Percentiles rank a stretch among this genome's conserved stretches.
These are phyloP conservation scores for Desoria tigrina DNA, from an alignment of 2,888 invertebrate genomes.

Conservation along the genomic window DNA sequence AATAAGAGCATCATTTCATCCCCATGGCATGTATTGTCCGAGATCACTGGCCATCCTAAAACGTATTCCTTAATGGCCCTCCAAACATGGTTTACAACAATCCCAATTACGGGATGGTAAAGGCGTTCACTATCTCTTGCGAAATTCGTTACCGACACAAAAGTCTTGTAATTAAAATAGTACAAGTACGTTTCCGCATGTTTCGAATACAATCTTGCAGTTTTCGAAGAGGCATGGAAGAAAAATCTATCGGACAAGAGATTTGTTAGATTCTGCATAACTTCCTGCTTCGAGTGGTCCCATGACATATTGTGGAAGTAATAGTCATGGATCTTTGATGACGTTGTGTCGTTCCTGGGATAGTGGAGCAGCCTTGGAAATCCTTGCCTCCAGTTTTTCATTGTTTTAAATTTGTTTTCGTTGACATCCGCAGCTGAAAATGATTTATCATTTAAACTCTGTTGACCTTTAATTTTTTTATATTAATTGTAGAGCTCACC, in stretches of 20 bases:
- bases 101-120: constrained; percentile 17
- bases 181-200: constrained; percentile 40
- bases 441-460: no score
- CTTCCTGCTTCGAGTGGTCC: constrained; percentile 21
- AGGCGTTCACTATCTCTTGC: background rate
- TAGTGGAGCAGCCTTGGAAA: constrained; percentile 29
- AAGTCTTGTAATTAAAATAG: constrained; percentile 20
- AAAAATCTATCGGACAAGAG: constrained; percentile 39
- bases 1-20: no score
- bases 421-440: no score
- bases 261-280: constrained; percentile 24
- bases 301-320: constrained; percentile 32
- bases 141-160: constrained; percentile 4
- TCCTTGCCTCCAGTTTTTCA: constrained; percentile 26
- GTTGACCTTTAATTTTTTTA: no score
- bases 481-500: no score
- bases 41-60: constrained; percentile 23
- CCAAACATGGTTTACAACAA: constrained; percentile 20
- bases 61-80: constrained; percentile 29
- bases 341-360: constrained; percentile 20
- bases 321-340: constrained; percentile 33
- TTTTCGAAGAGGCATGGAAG: constrained; percentile 23
- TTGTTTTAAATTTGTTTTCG: constrained; percentile 19
- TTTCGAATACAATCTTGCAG: constrained; percentile 33
- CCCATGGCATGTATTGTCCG: constrained; percentile 30